Percentiles rank a stretch among this genome's conserved stretches.
Evolutionary conservation across 2,113 vertebrate species (phyloP).

Genomic region (Hippocampus mohnikei): DNA sequence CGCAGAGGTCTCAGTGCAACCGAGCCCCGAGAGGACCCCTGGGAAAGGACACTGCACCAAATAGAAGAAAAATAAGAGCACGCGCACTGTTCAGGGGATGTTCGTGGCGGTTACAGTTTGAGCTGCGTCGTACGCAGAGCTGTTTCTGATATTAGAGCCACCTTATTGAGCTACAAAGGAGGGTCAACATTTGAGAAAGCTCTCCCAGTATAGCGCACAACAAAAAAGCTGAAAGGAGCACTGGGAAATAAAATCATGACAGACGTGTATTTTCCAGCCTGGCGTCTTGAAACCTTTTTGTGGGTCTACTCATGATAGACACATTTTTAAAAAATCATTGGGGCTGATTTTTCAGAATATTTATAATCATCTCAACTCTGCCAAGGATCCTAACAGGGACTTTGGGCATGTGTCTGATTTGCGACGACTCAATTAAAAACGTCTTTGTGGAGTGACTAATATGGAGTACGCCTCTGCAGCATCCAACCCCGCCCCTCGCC

Average conservation of each 20-base stretch:
- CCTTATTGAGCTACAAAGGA: neutral
- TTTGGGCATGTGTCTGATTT: no score
- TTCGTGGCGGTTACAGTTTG: no score
- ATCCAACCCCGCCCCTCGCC: conserved; percentile 75
- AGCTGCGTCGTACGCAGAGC: neutral
- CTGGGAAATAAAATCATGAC: neutral
- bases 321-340: no score
- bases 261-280: neutral
- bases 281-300: neutral
- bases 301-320: neutral
- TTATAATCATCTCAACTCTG: no score
- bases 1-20: neutral
- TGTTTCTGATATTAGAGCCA: neutral
- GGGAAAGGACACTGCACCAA: conserved; percentile 31
- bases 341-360: no score
- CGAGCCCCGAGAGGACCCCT: conserved; percentile 8
- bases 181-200: neutral
- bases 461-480: conserved; percentile 52
- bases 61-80: neutral
- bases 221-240: no score
- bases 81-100: neutral
- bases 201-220: neutral
- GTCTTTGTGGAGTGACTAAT: neutral
- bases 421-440: no score
- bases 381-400: no score